phyloP scores from a whole-genome alignment of 2,888 invertebrate species.

The Diarsia mendica region DNA sequence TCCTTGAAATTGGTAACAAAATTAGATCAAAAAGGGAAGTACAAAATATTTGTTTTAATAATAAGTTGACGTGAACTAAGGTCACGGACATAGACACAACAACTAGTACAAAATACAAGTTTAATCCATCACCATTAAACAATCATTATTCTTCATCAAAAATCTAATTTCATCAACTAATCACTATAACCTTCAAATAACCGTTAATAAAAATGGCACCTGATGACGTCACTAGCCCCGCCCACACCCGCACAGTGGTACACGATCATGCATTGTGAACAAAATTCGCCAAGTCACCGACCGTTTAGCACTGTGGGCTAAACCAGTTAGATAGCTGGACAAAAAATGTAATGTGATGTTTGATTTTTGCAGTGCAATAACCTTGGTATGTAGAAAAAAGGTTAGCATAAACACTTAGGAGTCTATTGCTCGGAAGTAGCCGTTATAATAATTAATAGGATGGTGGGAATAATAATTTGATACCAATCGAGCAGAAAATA shows the following conservation, averaged over 20 bases:
- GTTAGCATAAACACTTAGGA: background rate
- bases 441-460: conserved; percentile 48
- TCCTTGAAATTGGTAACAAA: no score
- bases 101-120: background rate
- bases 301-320: conserved; percentile 63
- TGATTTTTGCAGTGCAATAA: conserved; percentile 57
- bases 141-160: conserved; percentile 42
- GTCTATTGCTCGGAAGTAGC: conserved; percentile 15
- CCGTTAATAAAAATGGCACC: conserved; percentile 38
- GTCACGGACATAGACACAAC: no score
- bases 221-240: conserved; percentile 42
- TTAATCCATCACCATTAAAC: background rate
- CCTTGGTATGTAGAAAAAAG: conserved; percentile 40
- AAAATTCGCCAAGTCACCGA: conserved; percentile 56
- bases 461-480: conserved; percentile 7
- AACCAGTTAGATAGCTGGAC: conserved; percentile 46
- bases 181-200: conserved; percentile 20
- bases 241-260: conserved; percentile 45
- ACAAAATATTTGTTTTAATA: no score
- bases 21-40: no score
- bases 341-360: conserved; percentile 57
- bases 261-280: conserved; percentile 27
- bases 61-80: no score
- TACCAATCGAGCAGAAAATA: conserved; percentile 1
- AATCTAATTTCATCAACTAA: conserved; percentile 24